These are phyloP conservation scores for Cremastinae sp. DNA, from an alignment of 2,888 invertebrate species.

Conservation along the genomic window DNA sequence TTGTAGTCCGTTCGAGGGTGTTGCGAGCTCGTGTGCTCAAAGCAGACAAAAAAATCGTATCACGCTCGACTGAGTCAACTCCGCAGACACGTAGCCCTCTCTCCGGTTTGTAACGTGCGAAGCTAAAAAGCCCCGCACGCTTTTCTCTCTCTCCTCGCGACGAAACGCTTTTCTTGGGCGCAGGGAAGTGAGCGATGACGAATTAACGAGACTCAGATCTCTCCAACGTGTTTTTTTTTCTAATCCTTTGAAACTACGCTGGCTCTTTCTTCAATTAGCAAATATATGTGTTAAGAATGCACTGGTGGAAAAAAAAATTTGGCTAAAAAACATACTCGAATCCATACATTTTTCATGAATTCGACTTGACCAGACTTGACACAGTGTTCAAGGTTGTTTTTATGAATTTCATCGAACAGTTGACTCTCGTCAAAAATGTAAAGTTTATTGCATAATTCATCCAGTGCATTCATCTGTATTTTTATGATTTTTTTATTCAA, in stretches of 20 bases:
- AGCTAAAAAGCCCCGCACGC: conserved; percentile 44
- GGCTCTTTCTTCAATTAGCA: neutral
- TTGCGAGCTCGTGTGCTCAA: conserved; percentile 30
- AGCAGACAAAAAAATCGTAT: conserved; percentile 65
- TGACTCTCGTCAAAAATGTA: too few species aligned
- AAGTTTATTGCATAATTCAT: too few species aligned
- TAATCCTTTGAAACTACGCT: conserved; percentile 10
- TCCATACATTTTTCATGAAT: neutral
- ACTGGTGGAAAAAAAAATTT: neutral
- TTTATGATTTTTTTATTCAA: too few species aligned
- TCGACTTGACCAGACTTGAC: too few species aligned
- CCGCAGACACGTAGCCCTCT: conserved; percentile 46
- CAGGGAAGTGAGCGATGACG: conserved; percentile 27
- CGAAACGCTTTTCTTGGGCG: conserved; percentile 4
- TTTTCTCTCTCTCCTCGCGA: conserved; percentile 15
- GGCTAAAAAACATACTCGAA: too few species aligned
- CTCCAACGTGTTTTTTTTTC: neutral
- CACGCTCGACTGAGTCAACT: conserved; percentile 65
- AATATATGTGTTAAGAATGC: conserved; percentile 10
- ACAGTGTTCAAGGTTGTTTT: too few species aligned
- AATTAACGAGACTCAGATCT: conserved; percentile 38
- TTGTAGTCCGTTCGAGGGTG: conserved; percentile 50
- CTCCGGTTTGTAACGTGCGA: conserved; percentile 9
- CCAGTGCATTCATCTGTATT: too few species aligned
- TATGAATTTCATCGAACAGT: too few species aligned